Evolutionary conservation across 2,797 vertebrate genomes (phyloP), one percentile per base, ranked within the genome.

Genomic region (Coendou prehensilis): DNA sequence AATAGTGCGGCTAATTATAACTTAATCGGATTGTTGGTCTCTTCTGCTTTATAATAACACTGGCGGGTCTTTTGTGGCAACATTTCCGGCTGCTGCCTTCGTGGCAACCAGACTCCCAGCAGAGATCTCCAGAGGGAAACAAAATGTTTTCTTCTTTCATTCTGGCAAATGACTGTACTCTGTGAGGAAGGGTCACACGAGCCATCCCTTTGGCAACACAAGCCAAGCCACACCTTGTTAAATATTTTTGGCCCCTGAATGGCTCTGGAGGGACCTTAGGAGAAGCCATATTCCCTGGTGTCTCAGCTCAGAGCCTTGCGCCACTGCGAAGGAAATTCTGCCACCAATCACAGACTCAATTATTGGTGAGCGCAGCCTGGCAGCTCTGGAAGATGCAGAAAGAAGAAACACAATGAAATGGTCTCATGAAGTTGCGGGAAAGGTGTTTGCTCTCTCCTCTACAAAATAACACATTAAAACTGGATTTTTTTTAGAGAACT

Each of bases 391-490:
- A 50, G 69, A 64, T 2, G 6, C 4, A 76, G 33, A 52, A 64
- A 67, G 54, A 79, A 94, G 82, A 93, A 73, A 76, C 63, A 83
- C 85, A 79, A 14, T 59, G 28, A 67, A 71, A 26, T 5, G 9
- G 47, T 80, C 73, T 83, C 28, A 41, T 23, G 18, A 85, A 86
- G 52, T 91, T 47, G 56, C 10, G 1, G 64, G 52, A 57, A 87
- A 92, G 52, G 45, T 2, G 15, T 57, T 71, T 76, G 45, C 14
- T 75, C 45, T 89, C 64, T 82, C 30, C 61, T 78, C 47, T 80
- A 50, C 75, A 94, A 95, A 96, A 69, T 63, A 97, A 87, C 30
- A n/a, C 41, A 45, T 67, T 91, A 96, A 86, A 92, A 96, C 94
- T 63, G 73, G 75, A 89, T 76, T 92, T 33, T 97, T 91, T 71